Evolutionary conservation across 2,797 vertebrate species (phyloP).

Genomic region (Rhinophrynus dorsalis): DNA sequence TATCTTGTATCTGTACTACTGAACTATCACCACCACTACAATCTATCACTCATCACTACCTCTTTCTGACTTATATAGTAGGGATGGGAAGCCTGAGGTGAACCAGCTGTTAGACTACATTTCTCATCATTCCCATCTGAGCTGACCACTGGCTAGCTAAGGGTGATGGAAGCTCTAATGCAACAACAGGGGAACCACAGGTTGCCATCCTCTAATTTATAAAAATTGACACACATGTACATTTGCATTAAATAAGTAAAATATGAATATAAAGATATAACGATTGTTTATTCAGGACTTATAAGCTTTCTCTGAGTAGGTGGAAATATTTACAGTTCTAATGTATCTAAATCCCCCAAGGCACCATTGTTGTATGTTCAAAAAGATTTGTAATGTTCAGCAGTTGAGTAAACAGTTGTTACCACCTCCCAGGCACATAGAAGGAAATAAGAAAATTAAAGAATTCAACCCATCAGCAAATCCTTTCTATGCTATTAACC

Average conservation of each 20-base stretch:
- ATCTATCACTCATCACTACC: too few species aligned
- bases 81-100: too few species aligned
- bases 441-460: slow-evolving; percentile 3
- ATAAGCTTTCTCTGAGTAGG: slow-evolving; percentile 54
- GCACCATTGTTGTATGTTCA: slow-evolving; percentile 53
- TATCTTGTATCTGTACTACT: too few species aligned
- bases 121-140: too few species aligned
- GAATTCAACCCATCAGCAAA: not conserved
- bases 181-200: too few species aligned
- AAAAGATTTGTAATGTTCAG: slow-evolving; percentile 46
- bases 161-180: too few species aligned
- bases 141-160: too few species aligned
- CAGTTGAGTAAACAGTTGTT: slow-evolving; percentile 55
- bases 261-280: slow-evolving; percentile 50
- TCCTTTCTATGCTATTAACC: not conserved
- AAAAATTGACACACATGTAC: not conserved
- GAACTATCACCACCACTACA: too few species aligned
- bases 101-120: too few species aligned
- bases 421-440: slow-evolving; percentile 49
- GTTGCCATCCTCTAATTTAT: too few species aligned
- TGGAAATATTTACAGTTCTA: slow-evolving; percentile 52
- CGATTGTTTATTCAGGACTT: slow-evolving; percentile 52
- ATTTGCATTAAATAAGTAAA: slow-evolving; percentile 28
- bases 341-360: slow-evolving; percentile 60
- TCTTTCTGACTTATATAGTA: too few species aligned